Base-by-base conservation (phyloP, 2,797 vertebrate genomes). In the Enteromius treurensis region DNA sequence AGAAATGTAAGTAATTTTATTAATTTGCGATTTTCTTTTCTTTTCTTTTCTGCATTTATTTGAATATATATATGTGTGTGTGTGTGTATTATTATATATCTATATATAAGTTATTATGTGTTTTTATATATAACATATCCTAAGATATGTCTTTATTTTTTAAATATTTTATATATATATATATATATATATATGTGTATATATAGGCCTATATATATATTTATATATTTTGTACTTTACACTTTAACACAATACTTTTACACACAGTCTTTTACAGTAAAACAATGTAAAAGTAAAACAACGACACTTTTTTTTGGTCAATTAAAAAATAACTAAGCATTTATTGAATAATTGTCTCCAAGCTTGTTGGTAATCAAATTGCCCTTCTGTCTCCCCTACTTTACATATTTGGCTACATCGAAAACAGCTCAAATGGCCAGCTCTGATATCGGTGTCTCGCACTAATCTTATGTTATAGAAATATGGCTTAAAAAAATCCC, bases 401-500 rank as follows among this genome's bases (percentile, higher is more conserved):
- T 65, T 13, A 47, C 19, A 49, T 29, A 78, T 34, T 37, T 74
- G 71, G 29, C 49, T 37, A 55, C 34, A 74, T n/a, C 49, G 1
- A 37, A 15, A 55, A 74, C 47, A n/a, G 29, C 71, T 37, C 14
- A n/a, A 75, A 55, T n/a, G 49, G 32, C 71, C 71, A 75, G 32
- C 11, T 74, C 7, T 47, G 62, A 17, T 32, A 32, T 65, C 6
- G 0, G 5, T 0, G 0, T 32, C 77, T 78, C 60, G 9, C 77
- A 13, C 26, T n/a, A 70, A 55, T 77, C 37, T 40, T 77, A 82
- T 32, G 49, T 58, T 77, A 55, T 45, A 77, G 47, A 82, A 67
- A 67, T 42, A 64, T 49, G 60, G 58, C 70, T 37, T 73, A 2
- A 42, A 42, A 42, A 2, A 82, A 58, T 40, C 62, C 37, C 51